Percentiles rank a stretch among this genome's conserved stretches.
Conservation (phyloP, 1,140 invertebrate species). For the Ooceraea biroi region DNA sequence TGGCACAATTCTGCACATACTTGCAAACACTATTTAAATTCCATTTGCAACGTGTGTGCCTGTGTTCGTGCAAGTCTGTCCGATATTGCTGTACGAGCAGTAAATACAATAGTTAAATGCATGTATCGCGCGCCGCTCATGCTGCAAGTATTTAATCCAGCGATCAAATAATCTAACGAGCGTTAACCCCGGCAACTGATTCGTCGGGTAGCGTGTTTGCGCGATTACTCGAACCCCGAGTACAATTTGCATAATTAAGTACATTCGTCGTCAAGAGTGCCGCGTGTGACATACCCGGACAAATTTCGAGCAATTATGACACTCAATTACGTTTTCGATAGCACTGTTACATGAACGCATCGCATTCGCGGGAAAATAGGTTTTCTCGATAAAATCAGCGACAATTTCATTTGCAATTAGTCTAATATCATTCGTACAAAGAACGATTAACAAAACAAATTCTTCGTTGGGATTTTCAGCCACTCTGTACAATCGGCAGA, state of each 20-base stretch:
- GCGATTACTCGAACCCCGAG: conserved; percentile 65
- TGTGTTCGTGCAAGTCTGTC: conserved; percentile 50
- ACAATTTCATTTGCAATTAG: too few species aligned
- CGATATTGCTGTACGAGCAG: not conserved
- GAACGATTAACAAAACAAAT: too few species aligned
- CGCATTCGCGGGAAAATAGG: not conserved
- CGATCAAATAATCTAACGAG: conserved; percentile 71
- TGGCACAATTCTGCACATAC: conserved; percentile 16
- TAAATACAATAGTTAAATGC: too few species aligned
- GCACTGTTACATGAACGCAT: not conserved
- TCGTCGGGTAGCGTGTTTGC: conserved; percentile 71
- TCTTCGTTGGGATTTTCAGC: not conserved
- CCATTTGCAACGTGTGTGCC: conserved; percentile 18
- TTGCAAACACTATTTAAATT: not conserved
- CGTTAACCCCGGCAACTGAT: conserved; percentile 71
- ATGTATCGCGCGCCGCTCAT: conserved; percentile 13
- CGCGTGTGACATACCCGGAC: conserved; percentile 37
- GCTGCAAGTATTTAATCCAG: conserved; percentile 68
- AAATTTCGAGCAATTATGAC: conserved; percentile 46
- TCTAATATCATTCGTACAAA: too few species aligned
- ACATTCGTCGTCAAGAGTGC: conserved; percentile 66
- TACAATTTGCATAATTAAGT: conserved; percentile 74
- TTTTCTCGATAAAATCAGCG: too few species aligned
- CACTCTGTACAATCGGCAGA: not conserved
- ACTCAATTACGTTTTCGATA: conserved; percentile 38